These are phyloP conservation scores for Propithecus deckenii DNA, from an alignment of 2,797 vertebrate genomes.

Conservation along the genomic window DNA sequence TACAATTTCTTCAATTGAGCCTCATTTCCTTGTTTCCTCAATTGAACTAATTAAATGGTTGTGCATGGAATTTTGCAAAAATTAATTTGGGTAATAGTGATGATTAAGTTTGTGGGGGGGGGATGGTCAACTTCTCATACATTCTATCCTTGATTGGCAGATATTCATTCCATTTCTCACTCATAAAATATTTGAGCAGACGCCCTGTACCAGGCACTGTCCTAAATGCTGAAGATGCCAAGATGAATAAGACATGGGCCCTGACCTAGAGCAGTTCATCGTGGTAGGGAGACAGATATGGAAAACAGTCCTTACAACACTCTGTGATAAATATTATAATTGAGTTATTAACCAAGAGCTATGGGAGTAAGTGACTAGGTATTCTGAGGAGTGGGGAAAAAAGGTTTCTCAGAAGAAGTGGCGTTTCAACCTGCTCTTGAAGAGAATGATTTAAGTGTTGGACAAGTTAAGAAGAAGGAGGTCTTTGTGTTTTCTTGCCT, in stretches of 20 bases:
- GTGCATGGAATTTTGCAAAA: constrained; percentile 27
- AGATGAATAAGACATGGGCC: neutral
- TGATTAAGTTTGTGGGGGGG: neutral
- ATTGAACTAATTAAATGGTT: constrained; percentile 74
- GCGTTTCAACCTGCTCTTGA: neutral
- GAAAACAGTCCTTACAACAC: neutral
- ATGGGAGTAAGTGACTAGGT: neutral
- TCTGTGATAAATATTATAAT: neutral
- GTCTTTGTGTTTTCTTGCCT: neutral
- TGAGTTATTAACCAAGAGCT: neutral
- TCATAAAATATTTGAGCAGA: neutral
- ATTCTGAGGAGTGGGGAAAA: neutral
- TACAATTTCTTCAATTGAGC: constrained; percentile 53
- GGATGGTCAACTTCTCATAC: neutral
- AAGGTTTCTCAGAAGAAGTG: neutral
- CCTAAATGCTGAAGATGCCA: constrained; percentile 32
- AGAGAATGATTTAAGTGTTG: neutral
- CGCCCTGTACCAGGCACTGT: neutral
- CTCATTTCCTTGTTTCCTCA: constrained; percentile 76
- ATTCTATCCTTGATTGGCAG: neutral
- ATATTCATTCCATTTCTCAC: neutral
- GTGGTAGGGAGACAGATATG: neutral
- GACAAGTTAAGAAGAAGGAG: neutral
- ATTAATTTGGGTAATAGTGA: neutral
- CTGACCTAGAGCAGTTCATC: neutral